Base-by-base conservation (phyloP, 2,113 vertebrate genomes). In the Seriola aureovittata region DNA sequence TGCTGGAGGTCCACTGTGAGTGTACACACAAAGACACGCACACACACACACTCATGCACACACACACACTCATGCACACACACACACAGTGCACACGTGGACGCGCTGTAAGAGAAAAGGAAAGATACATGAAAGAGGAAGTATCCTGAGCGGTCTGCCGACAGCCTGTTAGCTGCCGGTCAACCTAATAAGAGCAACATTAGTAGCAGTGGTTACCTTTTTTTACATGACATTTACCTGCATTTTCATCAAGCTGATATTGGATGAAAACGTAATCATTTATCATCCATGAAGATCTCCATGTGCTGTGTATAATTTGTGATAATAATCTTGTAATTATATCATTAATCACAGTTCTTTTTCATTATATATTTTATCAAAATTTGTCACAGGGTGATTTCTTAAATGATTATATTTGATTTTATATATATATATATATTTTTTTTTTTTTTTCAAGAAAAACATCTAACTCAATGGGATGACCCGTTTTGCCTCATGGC, bases 1-100 rank as follows among this genome's bases (percentile, higher is more conserved):
- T 98, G 80, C 95, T 99, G 95, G 97, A 99, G 95, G 98, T 99
- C 90, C 98, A 99, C 93, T 99, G 98, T 99, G 96, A 99, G 98
- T 98, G 58, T 8, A 55, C 78, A 62, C 57, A 55, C 70, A 55
- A 8, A 65, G 17, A 63, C 54, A 74, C 4, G 29, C 38, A 8
- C 38, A 2, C 40, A 10, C 40, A 42, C 8, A 42, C 40, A 42
- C 57, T 48, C 70, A 55, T 48, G 71, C 5, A 25, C 40, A 42
- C 40, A 42, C 40, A 10, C 40, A 42, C 8, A 42, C 40, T n/a
- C n/a, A 55, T 48, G 71, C 5, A 25, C 40, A 42, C 40, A 42
- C 40, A 10, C 40, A 42, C 8, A 42, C 40, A 75, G 50, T 57
- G 1, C 17, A 48, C 21, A 50, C 19, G 17, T 62, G 21, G 21